Percentiles rank a stretch among this genome's conserved stretches.
phyloP scores from a whole-genome alignment of 2,888 invertebrate genomes.

The Agrotis exclamationis region DNA sequence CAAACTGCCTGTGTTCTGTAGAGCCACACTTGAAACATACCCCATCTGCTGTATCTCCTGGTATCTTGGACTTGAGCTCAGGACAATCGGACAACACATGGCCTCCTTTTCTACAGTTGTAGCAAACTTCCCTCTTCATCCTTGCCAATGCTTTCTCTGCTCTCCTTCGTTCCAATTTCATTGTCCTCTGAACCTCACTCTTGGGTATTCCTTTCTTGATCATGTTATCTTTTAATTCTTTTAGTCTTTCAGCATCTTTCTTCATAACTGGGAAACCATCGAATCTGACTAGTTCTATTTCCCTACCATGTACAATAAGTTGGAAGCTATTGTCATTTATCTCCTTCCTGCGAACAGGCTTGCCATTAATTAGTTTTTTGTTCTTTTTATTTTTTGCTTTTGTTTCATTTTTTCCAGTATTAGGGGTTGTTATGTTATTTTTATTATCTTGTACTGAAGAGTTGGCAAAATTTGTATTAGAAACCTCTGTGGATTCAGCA shows the following conservation, averaged over 20 bases:
- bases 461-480: slow-evolving; percentile 28
- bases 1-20: slow-evolving; percentile 95
- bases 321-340: slow-evolving; percentile 85
- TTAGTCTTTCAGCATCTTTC: slow-evolving; percentile 93
- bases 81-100: slow-evolving; percentile 96
- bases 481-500: slow-evolving; percentile 15
- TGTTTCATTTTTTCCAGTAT: slow-evolving; percentile 27
- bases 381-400: slow-evolving; percentile 70
- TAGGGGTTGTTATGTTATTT: slow-evolving; percentile 3
- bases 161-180: slow-evolving; percentile 93
- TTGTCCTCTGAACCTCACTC: slow-evolving; percentile 92
- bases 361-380: slow-evolving; percentile 73
- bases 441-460: slow-evolving; percentile 13
- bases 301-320: slow-evolving; percentile 92
- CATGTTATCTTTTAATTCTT: slow-evolving; percentile 92
- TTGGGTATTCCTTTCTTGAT: slow-evolving; percentile 93
- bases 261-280: slow-evolving; percentile 94
- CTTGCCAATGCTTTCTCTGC: slow-evolving; percentile 94
- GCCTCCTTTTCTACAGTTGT: slow-evolving; percentile 94
- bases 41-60: slow-evolving; percentile 90
- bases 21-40: slow-evolving; percentile 98
- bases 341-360: slow-evolving; percentile 85
- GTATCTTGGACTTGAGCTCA: slow-evolving; percentile 90
- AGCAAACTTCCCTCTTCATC: slow-evolving; percentile 94
- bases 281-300: slow-evolving; percentile 91